phyloP scores from a whole-genome alignment of 2,113 vertebrate species.

The Elanus axillaris region DNA sequence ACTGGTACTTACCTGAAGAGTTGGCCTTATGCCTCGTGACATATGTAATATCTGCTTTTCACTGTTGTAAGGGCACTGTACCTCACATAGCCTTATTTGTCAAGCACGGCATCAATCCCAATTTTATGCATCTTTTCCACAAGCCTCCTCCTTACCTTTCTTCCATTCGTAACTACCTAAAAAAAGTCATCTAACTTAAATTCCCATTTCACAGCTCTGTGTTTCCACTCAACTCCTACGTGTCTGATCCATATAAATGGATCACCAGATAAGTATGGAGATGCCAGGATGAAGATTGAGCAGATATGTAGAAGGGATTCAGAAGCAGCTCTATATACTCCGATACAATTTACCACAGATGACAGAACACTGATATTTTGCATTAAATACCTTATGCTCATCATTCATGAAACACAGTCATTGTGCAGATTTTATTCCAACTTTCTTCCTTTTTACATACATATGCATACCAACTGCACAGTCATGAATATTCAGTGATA shows the following conservation, averaged over 20 bases:
- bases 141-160: neutral
- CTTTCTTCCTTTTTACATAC: neutral
- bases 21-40: neutral
- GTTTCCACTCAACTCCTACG: neutral
- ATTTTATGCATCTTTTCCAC: neutral
- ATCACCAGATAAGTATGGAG: neutral
- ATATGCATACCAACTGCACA: neutral
- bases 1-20: neutral
- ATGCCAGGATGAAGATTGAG: neutral
- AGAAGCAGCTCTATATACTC: neutral
- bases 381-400: neutral
- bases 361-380: neutral
- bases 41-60: neutral
- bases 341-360: neutral
- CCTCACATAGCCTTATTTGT: neutral
- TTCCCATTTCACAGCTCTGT: neutral
- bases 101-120: neutral
- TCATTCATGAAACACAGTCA: neutral
- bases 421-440: neutral
- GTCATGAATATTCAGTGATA: neutral
- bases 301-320: neutral
- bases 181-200: neutral
- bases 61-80: neutral
- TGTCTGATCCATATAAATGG: neutral
- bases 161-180: neutral